Conservation (phyloP, 2,888 invertebrate species). For the Napeogenes sylphis region DNA sequence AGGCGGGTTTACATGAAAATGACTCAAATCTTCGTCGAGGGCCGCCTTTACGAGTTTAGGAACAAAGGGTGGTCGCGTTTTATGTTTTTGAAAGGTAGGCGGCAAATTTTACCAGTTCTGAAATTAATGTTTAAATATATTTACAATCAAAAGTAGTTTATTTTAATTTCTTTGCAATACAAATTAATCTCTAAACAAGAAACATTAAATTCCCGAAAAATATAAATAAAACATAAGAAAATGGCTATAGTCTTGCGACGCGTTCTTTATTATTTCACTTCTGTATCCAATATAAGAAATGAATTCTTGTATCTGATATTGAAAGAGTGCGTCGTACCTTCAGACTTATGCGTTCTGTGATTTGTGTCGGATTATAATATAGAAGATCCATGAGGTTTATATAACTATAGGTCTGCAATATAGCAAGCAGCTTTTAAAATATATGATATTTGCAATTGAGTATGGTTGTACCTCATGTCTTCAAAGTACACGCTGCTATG, state of each 20-base stretch:
- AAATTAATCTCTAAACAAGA: neutral
- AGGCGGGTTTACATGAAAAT: constrained; percentile 26
- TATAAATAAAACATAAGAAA: neutral
- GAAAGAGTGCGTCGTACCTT: constrained; percentile 8
- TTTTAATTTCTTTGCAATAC: neutral
- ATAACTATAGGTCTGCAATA: neutral
- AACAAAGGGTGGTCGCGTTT: constrained; percentile 24
- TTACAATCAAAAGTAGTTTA: constrained; percentile 2
- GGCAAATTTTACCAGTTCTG: constrained; percentile 12
- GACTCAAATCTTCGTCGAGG: constrained; percentile 30
- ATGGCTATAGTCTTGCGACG: constrained; percentile 4
- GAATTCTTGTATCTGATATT: constrained; percentile 16
- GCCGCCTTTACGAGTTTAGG: constrained; percentile 26
- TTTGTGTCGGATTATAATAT: neutral
- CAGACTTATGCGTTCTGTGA: neutral
- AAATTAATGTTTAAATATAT: constrained; percentile 1
- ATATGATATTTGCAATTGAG: neutral
- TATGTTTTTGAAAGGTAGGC: constrained; percentile 18
- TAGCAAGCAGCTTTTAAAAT: too few relatives aligned
- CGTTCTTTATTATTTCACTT: constrained; percentile 26
- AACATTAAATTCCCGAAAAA: neutral
- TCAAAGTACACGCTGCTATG: neutral
- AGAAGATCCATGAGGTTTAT: neutral
- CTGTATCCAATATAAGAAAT: constrained; percentile 17
- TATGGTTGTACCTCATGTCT: neutral